phyloP scores from a whole-genome alignment of 2,113 vertebrate species.

The Cygnus atratus region DNA sequence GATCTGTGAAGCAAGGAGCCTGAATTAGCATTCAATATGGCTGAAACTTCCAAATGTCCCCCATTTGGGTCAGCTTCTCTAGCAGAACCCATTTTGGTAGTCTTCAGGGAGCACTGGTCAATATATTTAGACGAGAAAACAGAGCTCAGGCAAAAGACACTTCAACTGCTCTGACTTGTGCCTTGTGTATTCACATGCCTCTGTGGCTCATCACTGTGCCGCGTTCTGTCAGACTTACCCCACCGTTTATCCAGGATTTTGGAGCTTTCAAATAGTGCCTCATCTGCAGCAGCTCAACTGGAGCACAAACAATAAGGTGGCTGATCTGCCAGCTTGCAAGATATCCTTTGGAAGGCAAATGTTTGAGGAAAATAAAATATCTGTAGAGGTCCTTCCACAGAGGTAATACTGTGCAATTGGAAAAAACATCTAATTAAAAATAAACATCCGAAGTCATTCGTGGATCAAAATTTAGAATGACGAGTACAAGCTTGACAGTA shows the following conservation, averaged over 20 bases:
- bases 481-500: background rate
- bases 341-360: background rate
- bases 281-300: background rate
- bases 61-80: background rate
- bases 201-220: background rate
- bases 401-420: background rate
- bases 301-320: background rate
- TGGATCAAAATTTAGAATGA: background rate
- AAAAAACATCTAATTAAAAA: background rate
- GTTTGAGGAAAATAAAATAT: background rate
- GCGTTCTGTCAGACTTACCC: rapidly evolving
- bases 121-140: background rate
- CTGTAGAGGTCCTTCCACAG: background rate
- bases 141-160: background rate
- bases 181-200: background rate
- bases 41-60: slow-evolving; percentile 19
- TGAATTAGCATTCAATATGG: background rate
- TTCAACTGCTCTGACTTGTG: background rate
- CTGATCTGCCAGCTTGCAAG: background rate
- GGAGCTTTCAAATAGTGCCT: background rate
- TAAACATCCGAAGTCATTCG: background rate
- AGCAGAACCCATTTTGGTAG: background rate
- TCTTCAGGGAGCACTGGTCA: background rate
- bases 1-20: slow-evolving; percentile 52
- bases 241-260: background rate